Evolutionary conservation across 2,888 invertebrate genomes (phyloP), one percentile per base, ranked within the genome.

Genomic region (Acronicta psi): DNA sequence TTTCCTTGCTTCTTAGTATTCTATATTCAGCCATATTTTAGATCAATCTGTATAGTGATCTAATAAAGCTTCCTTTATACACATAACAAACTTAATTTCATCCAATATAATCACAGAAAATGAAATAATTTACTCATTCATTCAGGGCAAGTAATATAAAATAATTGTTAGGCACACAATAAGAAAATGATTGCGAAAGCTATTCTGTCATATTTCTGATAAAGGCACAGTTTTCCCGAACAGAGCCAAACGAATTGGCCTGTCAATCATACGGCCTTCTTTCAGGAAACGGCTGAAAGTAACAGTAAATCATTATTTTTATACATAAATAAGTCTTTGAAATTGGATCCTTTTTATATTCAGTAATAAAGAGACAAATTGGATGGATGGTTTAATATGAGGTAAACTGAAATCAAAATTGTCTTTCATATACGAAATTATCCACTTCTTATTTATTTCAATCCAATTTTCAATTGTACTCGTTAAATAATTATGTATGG

Each of bases 221-320:
- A 62, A 57, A 69, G 52, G 60, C 55, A 25, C 57, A 13, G 50
- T 54, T 53, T 57, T 29, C 46, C 42, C 45, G 16, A 43, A 38
- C 29, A 53, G 43, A 59, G 44, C 52, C 55, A 50, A 68, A 62
- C 59, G 62, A 74, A 78, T 72, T 78, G 77, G 64, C 54, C 59
- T 69, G 79, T 66, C 77, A 73, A 79, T 79, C 79, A 73, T 67
- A 34, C 18, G 13, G 52, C 41, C 13, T 66, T 41, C 60, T 43
- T 70, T 58, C 42, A 42, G 14, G 18, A 50, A 61, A 55, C 41
- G 23, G 40, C 52, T 55, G 44, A 57, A 57, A 56, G 45, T 47
- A 66, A 61, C 61, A 58, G 67, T 61, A 56, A 70, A 64, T 67
- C 69, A 59, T 55, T 59, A 55, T 58, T 60, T 59, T 23, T 62